Evolutionary conservation across 2,888 invertebrate genomes (phyloP), one percentile per base, ranked within the genome.

Genomic region (Junonia oenone): DNA sequence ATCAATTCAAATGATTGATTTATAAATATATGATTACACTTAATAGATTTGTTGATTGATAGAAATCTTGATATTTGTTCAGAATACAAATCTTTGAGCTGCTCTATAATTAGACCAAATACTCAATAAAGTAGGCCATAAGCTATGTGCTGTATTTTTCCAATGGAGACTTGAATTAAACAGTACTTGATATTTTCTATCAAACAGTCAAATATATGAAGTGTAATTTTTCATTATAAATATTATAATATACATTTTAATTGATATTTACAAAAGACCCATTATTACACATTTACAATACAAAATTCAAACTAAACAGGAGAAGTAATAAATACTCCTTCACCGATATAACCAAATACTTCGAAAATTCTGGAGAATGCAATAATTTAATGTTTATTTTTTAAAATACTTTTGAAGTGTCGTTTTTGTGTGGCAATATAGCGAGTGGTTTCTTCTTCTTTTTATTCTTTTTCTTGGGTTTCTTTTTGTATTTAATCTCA

Each of bases 251-350:
- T 50, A 68, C 67, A 80, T 76, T 76, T 69, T 74, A 58, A 78
- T 81, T 83, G 79, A 81, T 82, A 84, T 84, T 82, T 83, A 83
- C 83, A 83, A 73, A 65, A 62, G 29, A 45, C 51, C 49, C 33
- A 53, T 53, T 51, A 51, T 50, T 51, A 55, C 58, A 49, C 33
- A 15, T 60, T 61, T 58, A 67, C 61, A 58, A 62, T 58, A 55
- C 56, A 55, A 38, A 14, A 58, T 59, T 57, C 66, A 61, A 58
- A 63, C 61, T 57, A 13, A 61, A 61, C 51, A 63, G 62, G 55
- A 40, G 37, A 19, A 51, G 26, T 31, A 45, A 14, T 26, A 45
- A 45, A 26, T 27, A 45, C 22, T 26, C 66, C 66, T 45, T 52
- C 65, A 71, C 67, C 66, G 53, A 35, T n/a, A 53, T 47, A 26